These are phyloP conservation scores for Schizopygopsis malacanthus DNA, from an alignment of 2,797 vertebrate genomes.

Conservation along the genomic window DNA sequence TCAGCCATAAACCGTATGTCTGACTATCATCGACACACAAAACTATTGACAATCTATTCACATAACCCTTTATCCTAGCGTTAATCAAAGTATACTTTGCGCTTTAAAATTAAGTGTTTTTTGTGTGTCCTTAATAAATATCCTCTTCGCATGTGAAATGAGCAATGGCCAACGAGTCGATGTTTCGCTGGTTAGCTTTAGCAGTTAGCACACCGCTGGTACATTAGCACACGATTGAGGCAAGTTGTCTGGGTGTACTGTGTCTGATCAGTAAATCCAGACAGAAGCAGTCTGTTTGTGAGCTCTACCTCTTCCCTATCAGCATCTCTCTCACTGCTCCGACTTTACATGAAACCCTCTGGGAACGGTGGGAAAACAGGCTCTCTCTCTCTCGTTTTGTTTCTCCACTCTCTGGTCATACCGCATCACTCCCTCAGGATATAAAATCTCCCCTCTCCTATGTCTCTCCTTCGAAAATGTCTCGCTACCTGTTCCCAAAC, in stretches of 20 bases:
- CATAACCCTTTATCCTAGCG: neutral
- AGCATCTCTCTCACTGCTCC: conserved; percentile 77
- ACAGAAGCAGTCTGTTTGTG: conserved; percentile 51
- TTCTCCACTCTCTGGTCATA: conserved; percentile 72
- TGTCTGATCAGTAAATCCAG: conserved; percentile 41
- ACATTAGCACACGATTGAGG: conserved; percentile 7
- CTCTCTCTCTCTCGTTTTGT: conserved; percentile 77
- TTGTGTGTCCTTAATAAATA: neutral
- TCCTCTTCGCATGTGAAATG: neutral
- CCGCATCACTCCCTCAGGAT: conserved; percentile 70
- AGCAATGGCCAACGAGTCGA: neutral
- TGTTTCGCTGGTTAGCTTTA: neutral
- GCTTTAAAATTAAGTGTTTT: neutral
- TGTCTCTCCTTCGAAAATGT: conserved; percentile 52
- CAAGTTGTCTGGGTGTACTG: conserved; percentile 39
- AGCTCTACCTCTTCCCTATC: conserved; percentile 58
- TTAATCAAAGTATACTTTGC: neutral
- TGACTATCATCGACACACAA: neutral
- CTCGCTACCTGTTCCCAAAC: conserved; percentile 27
- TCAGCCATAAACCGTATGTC: neutral
- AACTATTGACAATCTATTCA: neutral
- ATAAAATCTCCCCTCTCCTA: conserved; percentile 75
- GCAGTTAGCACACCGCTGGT: conserved; percentile 8
- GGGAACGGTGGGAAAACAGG: conserved; percentile 83
- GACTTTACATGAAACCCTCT: conserved; percentile 85